Base-by-base conservation (phyloP, 2,113 vertebrate genomes). In the Spea multiplicata region DNA sequence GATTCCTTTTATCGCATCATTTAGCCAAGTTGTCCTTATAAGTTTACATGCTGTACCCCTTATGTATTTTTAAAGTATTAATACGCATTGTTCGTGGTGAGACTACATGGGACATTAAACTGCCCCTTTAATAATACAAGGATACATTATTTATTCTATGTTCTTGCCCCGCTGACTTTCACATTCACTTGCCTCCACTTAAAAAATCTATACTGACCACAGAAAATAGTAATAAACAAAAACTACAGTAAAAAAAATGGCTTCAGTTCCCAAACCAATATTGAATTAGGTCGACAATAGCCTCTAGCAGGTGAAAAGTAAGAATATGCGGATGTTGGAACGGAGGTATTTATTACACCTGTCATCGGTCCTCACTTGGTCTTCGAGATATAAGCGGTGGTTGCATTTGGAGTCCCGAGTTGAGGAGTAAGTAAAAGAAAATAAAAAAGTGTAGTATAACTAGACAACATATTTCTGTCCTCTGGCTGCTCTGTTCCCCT, bases 401-500 rank as follows among this genome's bases (percentile, higher is more conserved):
- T 10, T n/a, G 13, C 49, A 64, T 62, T 74, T 64, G 64, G 57
- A 47, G 53, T 45, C 74, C 64, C 44, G 6, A 44, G 30, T 67
- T 10, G 8, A 30, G 8, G 17, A 52, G 46, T 52, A 75, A 66
- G 73, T 9, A 45, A 75, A 44, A 66, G 10, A 66, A 67, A 67
- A 3, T 45, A 55, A 46, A 59, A 62, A 62, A 9, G 12, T 49
- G 8, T 14, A 62, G 55, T 17, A 53, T 49, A 53, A 13, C 16
- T 3, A 30, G 49, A 52, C 50, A 30, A 16, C 49, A 16, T 71
- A 78, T 30, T 30, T 82, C 85, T 76, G 82, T 79, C 78, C 86
- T 83, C 79, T 84, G 30, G 68, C 82, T 86, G 4, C 55, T 13
- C 82, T 86, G 81, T 86, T 86, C 68, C 53, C 82, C 85, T 88